Evolutionary conservation across 92 coral and sea anemone genomes (phyloP), one percentile per base, ranked within the genome.

Genomic region (Parazoanthus darwini): DNA sequence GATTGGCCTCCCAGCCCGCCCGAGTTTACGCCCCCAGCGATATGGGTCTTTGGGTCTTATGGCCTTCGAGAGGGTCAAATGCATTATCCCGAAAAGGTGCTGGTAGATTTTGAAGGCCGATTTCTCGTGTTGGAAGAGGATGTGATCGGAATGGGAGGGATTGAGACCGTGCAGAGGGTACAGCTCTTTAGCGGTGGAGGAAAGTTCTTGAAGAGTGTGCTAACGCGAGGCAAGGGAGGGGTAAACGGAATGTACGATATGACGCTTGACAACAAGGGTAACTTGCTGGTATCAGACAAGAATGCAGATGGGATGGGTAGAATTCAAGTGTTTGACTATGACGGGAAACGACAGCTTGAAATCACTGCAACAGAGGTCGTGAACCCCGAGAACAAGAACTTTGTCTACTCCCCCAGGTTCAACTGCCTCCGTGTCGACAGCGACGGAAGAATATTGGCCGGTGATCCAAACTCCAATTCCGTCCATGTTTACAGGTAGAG

Each of bases 1-100:
- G 90, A 86, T 16, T 81, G 90, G 91, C 89, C 92, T 89, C 51
- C 91, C 82, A 33, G 37, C 78, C 38, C 88, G 67, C 85, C 92
- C 16, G 81, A 59, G 65, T 96, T 90, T 88, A 42, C 87, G 90
- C 93, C 96, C 81, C 99, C 97, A 6, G 94, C 88, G 88, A 92
- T 92, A 22, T 96, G 99, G 99, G 95, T 93, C 88, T 96, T 96
- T 83, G 99, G 99, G 38, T 96, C 96, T 82, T 89, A 91, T 76
- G 99, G 99, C 54, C 78, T 79, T 38, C 88, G 91, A 33, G 94
- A 95, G 72, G 99, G 99, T 18, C 94, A 91, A 68, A 73, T 96
- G 72, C 89, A 88, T 44, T 90, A 93, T 48, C 99, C 99, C 3
- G 92, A 89, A 39, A 96, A 91, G 82, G 93, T 96, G 3, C 93